These are phyloP conservation scores for Tamias sibiricus DNA, from an alignment of 2,113 vertebrate species.

Conservation along the genomic window DNA sequence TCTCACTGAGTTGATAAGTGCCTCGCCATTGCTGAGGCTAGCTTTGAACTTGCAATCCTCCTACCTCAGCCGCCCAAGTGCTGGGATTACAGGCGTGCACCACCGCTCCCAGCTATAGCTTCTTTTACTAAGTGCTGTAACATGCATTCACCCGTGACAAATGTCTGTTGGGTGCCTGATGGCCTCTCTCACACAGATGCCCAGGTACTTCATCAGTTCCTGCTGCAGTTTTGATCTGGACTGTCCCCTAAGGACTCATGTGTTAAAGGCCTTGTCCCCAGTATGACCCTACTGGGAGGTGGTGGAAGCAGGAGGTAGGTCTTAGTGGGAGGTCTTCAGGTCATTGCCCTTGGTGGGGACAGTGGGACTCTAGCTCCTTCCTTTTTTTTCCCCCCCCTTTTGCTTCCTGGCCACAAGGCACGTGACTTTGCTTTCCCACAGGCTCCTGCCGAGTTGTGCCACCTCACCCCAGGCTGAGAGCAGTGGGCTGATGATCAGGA, in stretches of 20 bases:
- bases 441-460: not conserved
- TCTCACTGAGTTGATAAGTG: no score
- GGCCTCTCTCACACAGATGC: not conserved
- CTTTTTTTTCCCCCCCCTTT: no score
- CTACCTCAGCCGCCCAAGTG: no score
- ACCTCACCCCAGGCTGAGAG: not conserved
- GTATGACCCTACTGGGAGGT: not conserved
- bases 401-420: not conserved
- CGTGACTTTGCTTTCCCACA: not conserved
- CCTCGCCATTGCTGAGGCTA: no score
- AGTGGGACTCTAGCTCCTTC: not conserved
- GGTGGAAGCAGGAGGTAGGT: no score
- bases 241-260: not conserved
- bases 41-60: no score
- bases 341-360: not conserved
- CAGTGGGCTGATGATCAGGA: not conserved
- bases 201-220: rapidly evolving
- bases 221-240: not conserved
- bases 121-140: not conserved
- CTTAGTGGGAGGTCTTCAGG: not conserved
- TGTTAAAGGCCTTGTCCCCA: not conserved
- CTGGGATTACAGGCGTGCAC: no score
- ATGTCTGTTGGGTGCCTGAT: not conserved
- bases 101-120: no score
- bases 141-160: no score